These are phyloP conservation scores for Heliconius ethilla DNA, from an alignment of 2,888 invertebrate species.

Conservation along the genomic window DNA sequence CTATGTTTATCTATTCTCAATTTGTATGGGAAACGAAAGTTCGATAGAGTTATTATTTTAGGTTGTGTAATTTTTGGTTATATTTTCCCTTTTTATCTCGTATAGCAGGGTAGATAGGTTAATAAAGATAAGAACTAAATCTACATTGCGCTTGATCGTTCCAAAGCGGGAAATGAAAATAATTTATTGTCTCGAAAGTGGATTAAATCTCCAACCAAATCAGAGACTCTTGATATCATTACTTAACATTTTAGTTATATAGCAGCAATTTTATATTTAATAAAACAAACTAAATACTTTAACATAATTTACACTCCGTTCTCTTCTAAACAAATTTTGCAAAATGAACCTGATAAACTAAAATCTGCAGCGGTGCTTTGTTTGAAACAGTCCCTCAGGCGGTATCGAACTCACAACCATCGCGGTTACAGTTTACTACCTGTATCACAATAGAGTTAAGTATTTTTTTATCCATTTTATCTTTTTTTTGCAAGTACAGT, in stretches of 20 bases:
- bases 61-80: neutral
- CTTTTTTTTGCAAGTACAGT: neutral
- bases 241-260: too few species aligned
- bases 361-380: rapidly evolving
- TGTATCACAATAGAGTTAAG: neutral
- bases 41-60: neutral
- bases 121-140: too few species aligned
- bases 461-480: neutral
- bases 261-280: too few species aligned
- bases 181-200: too few species aligned
- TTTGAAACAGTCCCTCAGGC: neutral
- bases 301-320: neutral
- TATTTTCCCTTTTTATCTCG: neutral
- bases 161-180: too few species aligned
- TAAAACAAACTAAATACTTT: too few species aligned
- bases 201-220: too few species aligned
- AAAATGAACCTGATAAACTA: neutral
- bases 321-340: neutral
- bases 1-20: neutral
- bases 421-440: neutral
- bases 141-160: too few species aligned
- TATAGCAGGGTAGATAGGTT: neutral
- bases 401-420: neutral
- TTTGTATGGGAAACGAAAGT: neutral
- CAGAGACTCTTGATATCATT: too few species aligned